Base-by-base conservation (phyloP, 2,113 vertebrate species). In the Colossoma macropomum region DNA sequence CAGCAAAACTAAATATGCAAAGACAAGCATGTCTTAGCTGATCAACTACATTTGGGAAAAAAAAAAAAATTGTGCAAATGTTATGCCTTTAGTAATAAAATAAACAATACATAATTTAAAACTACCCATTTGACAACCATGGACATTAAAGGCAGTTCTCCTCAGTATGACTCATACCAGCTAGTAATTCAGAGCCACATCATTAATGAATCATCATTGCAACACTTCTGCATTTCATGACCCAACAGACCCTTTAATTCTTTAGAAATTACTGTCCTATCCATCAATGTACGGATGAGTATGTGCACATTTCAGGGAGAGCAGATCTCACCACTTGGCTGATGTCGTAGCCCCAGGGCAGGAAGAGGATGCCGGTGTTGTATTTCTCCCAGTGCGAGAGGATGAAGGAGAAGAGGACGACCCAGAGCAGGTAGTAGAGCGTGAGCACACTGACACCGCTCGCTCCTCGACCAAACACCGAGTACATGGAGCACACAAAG, bases 351-450 rank as follows among this genome's bases (percentile, higher is more conserved):
- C 98, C 98, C 98, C 98, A 99, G 0, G 98, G 98, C 90, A 99
- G 94, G 88, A 99, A 99, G 90, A 99, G 94, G 90, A 99, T 94
- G 2, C 98, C 98, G 0, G 98, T 99, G 93, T 99, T 99, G 85
- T 99, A 99, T 82, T 99, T 99, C 93, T 99, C 98, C 98, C 98
- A 99, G 90, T 99, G 98, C 68, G 98, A 99, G 63, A 99, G 93
- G 90, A 99, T 98, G 93, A 99, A 99, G 32, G 98, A 99, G 88
- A 99, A 99, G 85, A 99, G 93, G 85, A 99, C 98, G 87, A 99
- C 96, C 98, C 98, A 99, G 0, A 99, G 92, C 79, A 99, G 95
- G 86, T 96, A 94, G 88, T 97, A 98, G 77, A 99, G 96, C 0
- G 96, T 95, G 77, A 92, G 88, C 89, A 98, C 98, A 21, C 92